Conservation (phyloP, 2,888 invertebrate genomes). For the Drosophila robusta region DNA sequence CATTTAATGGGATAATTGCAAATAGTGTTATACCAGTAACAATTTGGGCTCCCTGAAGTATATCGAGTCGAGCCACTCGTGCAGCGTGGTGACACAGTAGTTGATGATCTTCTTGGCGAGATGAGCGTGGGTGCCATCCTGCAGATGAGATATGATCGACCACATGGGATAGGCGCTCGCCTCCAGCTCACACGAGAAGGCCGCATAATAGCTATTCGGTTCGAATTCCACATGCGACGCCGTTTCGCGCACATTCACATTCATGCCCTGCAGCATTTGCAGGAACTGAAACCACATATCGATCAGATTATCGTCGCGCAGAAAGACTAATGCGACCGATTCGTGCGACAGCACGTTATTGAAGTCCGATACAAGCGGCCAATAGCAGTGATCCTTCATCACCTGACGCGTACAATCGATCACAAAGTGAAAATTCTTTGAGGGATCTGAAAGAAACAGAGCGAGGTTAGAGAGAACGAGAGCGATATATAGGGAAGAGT, state of each 20-base stretch:
- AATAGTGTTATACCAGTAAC: slow-evolving; percentile 71
- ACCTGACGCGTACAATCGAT: slow-evolving; percentile 96
- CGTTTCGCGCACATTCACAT: slow-evolving; percentile 96
- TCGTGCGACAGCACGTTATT: slow-evolving; percentile 97
- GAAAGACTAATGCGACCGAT: slow-evolving; percentile 95
- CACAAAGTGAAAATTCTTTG: slow-evolving; percentile 93
- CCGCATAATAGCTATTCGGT: slow-evolving; percentile 98
- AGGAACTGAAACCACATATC: slow-evolving; percentile 98
- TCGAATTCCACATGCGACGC: slow-evolving; percentile 98
- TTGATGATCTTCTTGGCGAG: slow-evolving; percentile 91
- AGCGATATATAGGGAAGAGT: background rate
- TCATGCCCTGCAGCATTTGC: slow-evolving; percentile 98
- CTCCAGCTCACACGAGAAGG: slow-evolving; percentile 98
- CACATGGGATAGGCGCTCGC: slow-evolving; percentile 99
- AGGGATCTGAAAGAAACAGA: slow-evolving; percentile 86
- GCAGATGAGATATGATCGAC: slow-evolving; percentile 96
- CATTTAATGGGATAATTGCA: background rate
- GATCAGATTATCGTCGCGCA: slow-evolving; percentile 94
- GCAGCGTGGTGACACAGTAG: slow-evolving; percentile 91
- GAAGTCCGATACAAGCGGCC: slow-evolving; percentile 98
- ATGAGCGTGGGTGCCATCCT: slow-evolving; percentile 89
- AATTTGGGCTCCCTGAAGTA: slow-evolving; percentile 89
- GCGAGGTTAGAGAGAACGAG: background rate
- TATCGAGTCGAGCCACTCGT: slow-evolving; percentile 95
- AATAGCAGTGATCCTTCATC: slow-evolving; percentile 99